phyloP scores from a whole-genome alignment of 2,888 invertebrate genomes.

The Scaptomyza cyrtandrae region DNA sequence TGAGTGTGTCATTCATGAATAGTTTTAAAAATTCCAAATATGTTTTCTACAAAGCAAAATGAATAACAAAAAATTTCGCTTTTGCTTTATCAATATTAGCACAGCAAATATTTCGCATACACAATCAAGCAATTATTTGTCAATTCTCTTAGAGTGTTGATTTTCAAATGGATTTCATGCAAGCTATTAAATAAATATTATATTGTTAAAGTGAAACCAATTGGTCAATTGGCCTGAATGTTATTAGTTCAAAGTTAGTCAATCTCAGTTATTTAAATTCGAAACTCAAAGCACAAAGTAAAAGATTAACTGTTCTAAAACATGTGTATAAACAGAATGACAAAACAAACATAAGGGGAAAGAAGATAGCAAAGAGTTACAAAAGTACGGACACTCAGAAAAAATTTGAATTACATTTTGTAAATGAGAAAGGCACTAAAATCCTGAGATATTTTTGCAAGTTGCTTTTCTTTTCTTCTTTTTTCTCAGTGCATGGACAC shows the following conservation, averaged over 20 bases:
- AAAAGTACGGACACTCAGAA: background rate
- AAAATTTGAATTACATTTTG: background rate
- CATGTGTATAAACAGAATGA: background rate
- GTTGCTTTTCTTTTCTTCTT: background rate
- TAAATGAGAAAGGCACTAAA: no score
- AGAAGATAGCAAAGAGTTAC: background rate
- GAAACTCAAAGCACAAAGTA: slow-evolving; percentile 5
- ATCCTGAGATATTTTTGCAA: background rate
- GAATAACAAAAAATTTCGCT: background rate
- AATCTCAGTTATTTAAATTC: slow-evolving; percentile 6
- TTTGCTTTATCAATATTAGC: background rate
- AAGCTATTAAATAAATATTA: background rate
- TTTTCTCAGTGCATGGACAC: no score
- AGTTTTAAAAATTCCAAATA: no score
- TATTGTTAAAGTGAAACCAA: background rate
- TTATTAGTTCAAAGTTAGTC: background rate
- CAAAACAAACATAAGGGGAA: background rate
- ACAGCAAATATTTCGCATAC: background rate
- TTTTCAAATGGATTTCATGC: background rate
- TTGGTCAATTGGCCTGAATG: background rate
- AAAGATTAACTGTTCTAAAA: slow-evolving; percentile 2
- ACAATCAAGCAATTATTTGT: background rate
- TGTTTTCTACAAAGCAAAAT: background rate
- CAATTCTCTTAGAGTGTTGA: background rate
- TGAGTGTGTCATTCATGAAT: no score